Evolutionary conservation across 2,113 vertebrate genomes (phyloP).

Genomic region (Pyrgilauda ruficollis): DNA sequence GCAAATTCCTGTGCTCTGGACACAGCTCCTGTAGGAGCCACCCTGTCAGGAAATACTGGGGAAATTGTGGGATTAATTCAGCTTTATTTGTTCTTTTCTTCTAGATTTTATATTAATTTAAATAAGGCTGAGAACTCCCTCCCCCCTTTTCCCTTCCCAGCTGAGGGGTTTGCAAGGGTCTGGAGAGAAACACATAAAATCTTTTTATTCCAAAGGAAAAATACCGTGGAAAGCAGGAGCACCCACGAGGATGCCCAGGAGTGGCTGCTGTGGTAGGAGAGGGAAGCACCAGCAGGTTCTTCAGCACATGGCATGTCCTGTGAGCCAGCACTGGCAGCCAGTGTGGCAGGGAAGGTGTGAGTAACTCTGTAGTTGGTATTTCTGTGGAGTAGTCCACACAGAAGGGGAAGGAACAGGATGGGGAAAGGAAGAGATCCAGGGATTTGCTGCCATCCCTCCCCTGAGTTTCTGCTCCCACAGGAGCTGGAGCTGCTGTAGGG

Average conservation of each 20-base stretch:
- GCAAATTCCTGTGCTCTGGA: neutral
- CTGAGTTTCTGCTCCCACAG: neutral
- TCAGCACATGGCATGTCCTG: neutral
- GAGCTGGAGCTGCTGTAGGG: neutral
- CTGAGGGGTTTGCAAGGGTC: neutral
- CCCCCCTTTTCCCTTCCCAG: neutral
- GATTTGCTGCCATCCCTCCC: neutral
- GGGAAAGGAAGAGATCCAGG: neutral
- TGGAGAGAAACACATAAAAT: neutral
- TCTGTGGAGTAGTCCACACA: neutral
- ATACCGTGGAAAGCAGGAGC: neutral
- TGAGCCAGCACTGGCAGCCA: neutral
- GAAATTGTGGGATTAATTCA: neutral
- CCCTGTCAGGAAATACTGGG: neutral
- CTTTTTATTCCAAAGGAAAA: neutral
- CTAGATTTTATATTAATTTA: neutral
- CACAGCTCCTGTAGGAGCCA: neutral
- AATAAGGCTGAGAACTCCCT: neutral
- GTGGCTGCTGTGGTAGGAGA: neutral
- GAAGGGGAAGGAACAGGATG: neutral
- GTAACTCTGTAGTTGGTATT: accelerated
- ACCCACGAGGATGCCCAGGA: neutral
- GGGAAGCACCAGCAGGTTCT: neutral
- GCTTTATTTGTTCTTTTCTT: neutral
- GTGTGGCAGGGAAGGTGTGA: neutral